phyloP scores from a whole-genome alignment of 2,888 invertebrate genomes.

The Therioaphis trifolii region DNA sequence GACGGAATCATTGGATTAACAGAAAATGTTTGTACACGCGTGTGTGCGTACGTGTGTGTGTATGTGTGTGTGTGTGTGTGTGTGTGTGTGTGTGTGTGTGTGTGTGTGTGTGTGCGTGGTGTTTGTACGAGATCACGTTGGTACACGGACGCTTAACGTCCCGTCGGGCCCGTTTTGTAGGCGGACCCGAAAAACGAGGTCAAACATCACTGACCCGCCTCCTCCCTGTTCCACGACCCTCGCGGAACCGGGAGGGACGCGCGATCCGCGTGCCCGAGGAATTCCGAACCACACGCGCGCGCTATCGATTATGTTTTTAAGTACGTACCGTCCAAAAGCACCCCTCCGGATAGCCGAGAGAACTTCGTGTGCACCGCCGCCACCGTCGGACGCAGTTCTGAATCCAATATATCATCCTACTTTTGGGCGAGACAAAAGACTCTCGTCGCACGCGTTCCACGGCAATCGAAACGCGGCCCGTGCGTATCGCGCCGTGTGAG shows the following conservation, averaged over 20 bases:
- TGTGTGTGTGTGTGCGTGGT: neutral
- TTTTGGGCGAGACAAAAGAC: no score
- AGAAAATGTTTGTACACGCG: neutral
- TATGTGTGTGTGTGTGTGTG: neutral
- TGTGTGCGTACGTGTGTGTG: neutral
- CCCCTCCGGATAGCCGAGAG: no score
- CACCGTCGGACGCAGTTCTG: no score
- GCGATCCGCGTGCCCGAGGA: slow-evolving; percentile 7
- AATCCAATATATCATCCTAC: no score
- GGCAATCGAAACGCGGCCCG: no score
- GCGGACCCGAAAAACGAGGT: slow-evolving; percentile 51
- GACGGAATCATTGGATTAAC: no score
- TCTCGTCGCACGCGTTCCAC: no score
- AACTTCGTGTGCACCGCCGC: no score
- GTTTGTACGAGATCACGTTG: no score
- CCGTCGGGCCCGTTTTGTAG: slow-evolving; percentile 38
- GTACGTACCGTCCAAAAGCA: no score
- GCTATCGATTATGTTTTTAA: slow-evolving; percentile 51
- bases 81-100: neutral
- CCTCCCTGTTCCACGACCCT: neutral
- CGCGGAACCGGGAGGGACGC: neutral
- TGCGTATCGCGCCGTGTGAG: no score
- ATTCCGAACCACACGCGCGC: neutral
- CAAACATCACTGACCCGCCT: slow-evolving; percentile 54
- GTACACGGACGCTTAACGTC: no score